Evolutionary conservation across 2,888 invertebrate genomes (phyloP), one percentile per base, ranked within the genome.

Genomic region (Nomada lathburiana): DNA sequence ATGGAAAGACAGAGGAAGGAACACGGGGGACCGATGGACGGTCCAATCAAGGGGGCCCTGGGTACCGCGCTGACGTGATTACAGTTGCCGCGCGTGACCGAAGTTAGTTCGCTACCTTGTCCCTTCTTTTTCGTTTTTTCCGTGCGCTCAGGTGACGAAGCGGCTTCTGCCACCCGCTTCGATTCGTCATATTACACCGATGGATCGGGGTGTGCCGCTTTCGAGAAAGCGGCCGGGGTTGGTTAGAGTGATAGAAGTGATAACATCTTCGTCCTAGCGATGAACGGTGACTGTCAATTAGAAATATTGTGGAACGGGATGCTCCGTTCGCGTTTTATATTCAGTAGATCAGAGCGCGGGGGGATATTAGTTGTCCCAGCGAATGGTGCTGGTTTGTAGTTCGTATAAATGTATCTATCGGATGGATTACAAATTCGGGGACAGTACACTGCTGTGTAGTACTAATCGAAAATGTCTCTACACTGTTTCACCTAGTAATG

Each of bases 61-160:
- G 89, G 89, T 88, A 89, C 87, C 83, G 86, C 83, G 89, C 90
- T 92, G 91, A 92, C 92, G 93, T 92, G 93, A 93, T 92, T 92
- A 92, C 91, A 91, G 89, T 89, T 88, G 90, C 86, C 89, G 92
- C 93, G 92, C 93, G 93, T 93, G 93, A 93, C 92, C 91, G 88
- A 90, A 90, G 91, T 90, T 90, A 82, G 87, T 80, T 83, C 83
- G 83, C 78, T 86, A 76, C 80, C 84, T 86, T 85, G 88, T 84
- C 85, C 76, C 42, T 65, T 83, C 81, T 76, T 50, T 81, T 73
- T 83, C 85, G n/a, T n/a, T 77, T 47, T 80, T 75, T 74, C 71
- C 81, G 57, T 76, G 65, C 47, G 60, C 64, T 65, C 73, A 80
- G 78, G 69, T 81, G 83, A 85, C 83, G 9, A 13, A 57, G 20